Conservation (phyloP, 2,888 invertebrate species). For the Atethmia centrago region DNA sequence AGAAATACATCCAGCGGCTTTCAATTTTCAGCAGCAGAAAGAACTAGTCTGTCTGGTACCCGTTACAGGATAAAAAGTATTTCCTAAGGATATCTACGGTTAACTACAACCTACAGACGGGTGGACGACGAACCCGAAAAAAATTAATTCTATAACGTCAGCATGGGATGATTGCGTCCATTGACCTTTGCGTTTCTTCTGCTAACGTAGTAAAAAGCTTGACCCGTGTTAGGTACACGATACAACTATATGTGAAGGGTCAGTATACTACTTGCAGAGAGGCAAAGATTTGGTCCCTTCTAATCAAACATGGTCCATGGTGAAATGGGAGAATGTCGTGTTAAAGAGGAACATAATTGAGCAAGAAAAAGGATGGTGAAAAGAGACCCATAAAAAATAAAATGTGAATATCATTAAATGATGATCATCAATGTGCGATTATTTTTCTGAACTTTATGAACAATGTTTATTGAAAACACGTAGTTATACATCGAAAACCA, state of each 20-base stretch:
- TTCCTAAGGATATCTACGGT: too few species aligned
- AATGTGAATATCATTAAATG: background rate
- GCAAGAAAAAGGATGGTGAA: background rate
- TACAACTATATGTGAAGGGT: constrained; percentile 54
- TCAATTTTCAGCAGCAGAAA: too few species aligned
- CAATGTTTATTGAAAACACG: too few species aligned
- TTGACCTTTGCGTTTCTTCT: constrained; percentile 55
- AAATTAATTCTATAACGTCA: constrained; percentile 58
- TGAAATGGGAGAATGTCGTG: constrained; percentile 1
- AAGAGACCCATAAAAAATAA: background rate
- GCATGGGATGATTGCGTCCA: constrained; percentile 52
- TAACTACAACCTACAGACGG: constrained; percentile 31
- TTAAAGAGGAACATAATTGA: background rate
- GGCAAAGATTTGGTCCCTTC: constrained; percentile 21
- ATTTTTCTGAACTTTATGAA: too few species aligned
- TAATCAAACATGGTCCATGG: constrained; percentile 16
- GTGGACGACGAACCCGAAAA: constrained; percentile 41
- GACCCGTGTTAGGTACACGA: constrained; percentile 45
- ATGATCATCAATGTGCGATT: too few species aligned
- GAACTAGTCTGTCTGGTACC: too few species aligned
- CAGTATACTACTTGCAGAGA: constrained; percentile 16
- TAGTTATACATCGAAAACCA: background rate
- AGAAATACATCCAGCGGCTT: too few species aligned
- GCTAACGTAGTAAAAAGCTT: constrained; percentile 54
- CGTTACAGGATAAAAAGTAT: too few species aligned